Evolutionary conservation across 2,797 vertebrate genomes (phyloP).

Genomic region (Syndactyla subalaris): DNA sequence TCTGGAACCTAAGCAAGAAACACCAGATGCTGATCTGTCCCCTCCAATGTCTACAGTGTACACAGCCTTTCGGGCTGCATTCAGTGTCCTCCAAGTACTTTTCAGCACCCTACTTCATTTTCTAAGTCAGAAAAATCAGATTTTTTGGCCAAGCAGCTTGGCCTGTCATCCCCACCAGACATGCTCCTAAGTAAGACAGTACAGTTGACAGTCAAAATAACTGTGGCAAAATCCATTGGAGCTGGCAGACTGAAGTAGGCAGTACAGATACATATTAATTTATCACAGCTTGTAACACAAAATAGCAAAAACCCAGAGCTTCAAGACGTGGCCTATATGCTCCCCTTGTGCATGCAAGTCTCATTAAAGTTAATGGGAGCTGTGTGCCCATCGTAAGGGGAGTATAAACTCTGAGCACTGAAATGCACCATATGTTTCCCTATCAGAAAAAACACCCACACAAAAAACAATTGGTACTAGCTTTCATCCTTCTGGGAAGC

Average conservation of each 20-base stretch:
- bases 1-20: background rate
- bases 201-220: background rate
- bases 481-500: background rate
- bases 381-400: background rate
- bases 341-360: background rate
- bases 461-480: background rate
- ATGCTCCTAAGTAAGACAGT: background rate
- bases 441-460: background rate
- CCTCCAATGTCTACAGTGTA: background rate
- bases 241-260: background rate
- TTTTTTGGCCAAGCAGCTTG: background rate
- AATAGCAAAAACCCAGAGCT: background rate
- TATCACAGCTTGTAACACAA: background rate
- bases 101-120: background rate
- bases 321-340: background rate
- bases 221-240: background rate
- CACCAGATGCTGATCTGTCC: background rate
- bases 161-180: background rate
- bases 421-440: background rate
- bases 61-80: background rate
- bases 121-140: background rate
- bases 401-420: background rate
- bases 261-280: background rate
- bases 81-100: background rate
- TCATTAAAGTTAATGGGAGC: slow-evolving; percentile 28